Percentiles rank a stretch among this genome's conserved stretches.
Conservation (phyloP, 1,140 invertebrate species). For the Ganaspis sp. region DNA sequence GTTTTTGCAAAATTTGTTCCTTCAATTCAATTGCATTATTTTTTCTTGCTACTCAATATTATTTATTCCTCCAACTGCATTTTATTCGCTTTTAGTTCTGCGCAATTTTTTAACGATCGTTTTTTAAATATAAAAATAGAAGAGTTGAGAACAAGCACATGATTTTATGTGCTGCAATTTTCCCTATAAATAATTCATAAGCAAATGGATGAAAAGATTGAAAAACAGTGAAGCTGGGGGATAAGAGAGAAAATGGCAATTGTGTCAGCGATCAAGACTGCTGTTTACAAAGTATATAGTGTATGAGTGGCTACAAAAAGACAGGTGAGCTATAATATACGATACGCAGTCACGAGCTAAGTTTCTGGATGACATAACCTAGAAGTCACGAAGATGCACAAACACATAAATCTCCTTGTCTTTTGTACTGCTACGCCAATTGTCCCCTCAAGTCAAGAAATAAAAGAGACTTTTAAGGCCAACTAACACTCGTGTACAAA, state of each 20-base stretch:
- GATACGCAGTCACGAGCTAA: conserved; percentile 35
- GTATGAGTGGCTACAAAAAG: conserved; percentile 52
- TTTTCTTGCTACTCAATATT: too few relatives aligned
- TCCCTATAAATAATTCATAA: conserved; percentile 37
- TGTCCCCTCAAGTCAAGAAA: conserved; percentile 34
- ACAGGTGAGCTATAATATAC: conserved; percentile 36
- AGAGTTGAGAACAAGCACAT: conserved; percentile 30
- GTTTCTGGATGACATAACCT: conserved; percentile 36
- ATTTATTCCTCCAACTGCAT: too few relatives aligned
- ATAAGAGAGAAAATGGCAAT: conserved; percentile 63
- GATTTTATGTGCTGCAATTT: conserved; percentile 47
- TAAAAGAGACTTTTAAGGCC: conserved; percentile 32
- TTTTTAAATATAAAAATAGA: too few relatives aligned
- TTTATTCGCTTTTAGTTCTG: too few relatives aligned
- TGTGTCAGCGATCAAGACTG: conserved; percentile 56
- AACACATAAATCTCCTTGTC: conserved; percentile 6
- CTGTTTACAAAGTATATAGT: conserved; percentile 40
- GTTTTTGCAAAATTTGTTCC: too few relatives aligned
- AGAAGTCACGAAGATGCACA: conserved; percentile 31
- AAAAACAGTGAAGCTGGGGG: conserved; percentile 3
- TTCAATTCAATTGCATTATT: too few relatives aligned
- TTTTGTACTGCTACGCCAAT: background rate
- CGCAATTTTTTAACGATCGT: conserved; percentile 44
- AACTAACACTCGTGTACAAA: background rate
- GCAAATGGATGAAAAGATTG: background rate